A percentile compares a stretch with the other conserved stretches of the same genome.
phyloP scores from a whole-genome alignment of 2,113 vertebrate genomes.

The Meleagris gallopavo region DNA sequence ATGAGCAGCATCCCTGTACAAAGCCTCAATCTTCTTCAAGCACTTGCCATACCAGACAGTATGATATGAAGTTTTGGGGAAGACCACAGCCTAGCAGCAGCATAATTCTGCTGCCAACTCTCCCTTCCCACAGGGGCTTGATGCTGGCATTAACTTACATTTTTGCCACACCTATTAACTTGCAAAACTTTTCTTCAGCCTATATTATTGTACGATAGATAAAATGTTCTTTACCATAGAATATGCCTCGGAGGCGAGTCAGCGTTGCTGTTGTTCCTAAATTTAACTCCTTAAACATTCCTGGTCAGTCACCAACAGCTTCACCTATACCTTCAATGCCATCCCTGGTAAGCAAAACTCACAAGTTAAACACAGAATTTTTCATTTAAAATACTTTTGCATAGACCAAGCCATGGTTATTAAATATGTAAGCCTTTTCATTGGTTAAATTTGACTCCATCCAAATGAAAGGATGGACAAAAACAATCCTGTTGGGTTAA shows the following conservation, averaged over 20 bases:
- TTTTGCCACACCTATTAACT: neutral
- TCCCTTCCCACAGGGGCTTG: neutral
- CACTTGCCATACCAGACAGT: neutral
- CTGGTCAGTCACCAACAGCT: constrained; percentile 84
- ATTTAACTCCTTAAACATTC: constrained; percentile 93
- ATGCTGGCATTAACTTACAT: neutral
- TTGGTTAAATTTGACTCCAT: neutral
- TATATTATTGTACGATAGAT: neutral
- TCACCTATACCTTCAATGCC: constrained; percentile 80
- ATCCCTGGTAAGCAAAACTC: constrained; percentile 82
- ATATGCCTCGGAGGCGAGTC: constrained; percentile 93
- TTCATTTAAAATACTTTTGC: neutral
- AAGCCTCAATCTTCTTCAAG: neutral
- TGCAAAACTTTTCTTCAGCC: neutral
- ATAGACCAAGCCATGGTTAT: neutral
- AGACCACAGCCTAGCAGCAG: neutral
- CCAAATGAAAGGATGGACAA: neutral
- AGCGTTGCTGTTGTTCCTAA: constrained; percentile 98
- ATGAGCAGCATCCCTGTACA: neutral
- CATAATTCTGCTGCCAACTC: neutral
- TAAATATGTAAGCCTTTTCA: neutral
- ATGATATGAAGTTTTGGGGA: neutral
- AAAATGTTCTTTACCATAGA: constrained; percentile 74
- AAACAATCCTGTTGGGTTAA: neutral
- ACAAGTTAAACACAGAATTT: neutral